Conservation (phyloP, 2,113 vertebrate genomes). For the Actenoides lindsayi region DNA sequence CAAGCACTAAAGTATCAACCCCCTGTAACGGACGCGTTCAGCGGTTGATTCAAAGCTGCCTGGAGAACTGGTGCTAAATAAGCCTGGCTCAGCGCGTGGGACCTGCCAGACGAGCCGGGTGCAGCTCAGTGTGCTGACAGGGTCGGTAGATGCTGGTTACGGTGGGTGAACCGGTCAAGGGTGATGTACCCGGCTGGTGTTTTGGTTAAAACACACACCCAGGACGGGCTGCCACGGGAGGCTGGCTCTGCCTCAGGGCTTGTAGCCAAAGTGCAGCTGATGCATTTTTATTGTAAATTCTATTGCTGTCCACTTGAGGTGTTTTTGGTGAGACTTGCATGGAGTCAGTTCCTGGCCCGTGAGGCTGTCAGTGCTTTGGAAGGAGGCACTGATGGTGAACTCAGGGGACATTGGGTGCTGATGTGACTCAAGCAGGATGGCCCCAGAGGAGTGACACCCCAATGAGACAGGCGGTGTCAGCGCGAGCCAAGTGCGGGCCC, state of each 20-base stretch:
- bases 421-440: neutral
- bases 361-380: neutral
- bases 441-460: accelerated
- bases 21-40: neutral
- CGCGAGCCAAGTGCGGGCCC: accelerated
- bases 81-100: neutral
- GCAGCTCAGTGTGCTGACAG: accelerated
- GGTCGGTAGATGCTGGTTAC: neutral
- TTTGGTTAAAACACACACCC: neutral
- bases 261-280: accelerated
- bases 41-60: neutral
- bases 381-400: no score
- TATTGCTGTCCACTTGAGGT: neutral
- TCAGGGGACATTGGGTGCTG: no score
- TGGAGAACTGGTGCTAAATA: neutral
- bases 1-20: neutral
- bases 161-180: neutral
- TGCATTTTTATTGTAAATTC: accelerated
- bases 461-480: neutral
- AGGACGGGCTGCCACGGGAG: accelerated
- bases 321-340: accelerated
- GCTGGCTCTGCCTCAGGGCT: neutral
- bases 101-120: neutral
- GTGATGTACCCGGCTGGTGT: accelerated
- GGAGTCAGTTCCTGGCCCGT: neutral